phyloP scores from a whole-genome alignment of 2,888 invertebrate genomes.

The Rhagonycha fulva region DNA sequence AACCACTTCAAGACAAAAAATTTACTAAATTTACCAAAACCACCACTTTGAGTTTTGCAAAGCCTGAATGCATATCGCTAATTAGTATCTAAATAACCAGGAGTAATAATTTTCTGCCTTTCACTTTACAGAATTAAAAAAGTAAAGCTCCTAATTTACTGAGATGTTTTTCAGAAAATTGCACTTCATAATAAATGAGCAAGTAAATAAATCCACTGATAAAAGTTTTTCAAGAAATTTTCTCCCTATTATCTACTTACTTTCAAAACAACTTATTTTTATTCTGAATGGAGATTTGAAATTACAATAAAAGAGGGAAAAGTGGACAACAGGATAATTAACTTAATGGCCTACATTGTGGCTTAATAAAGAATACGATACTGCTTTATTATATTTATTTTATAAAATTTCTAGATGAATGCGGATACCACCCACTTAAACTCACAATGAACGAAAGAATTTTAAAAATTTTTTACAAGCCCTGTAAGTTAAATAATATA shows the following conservation, averaged over 20 bases:
- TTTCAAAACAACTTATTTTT: neutral
- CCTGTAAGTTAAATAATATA: neutral
- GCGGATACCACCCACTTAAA: neutral
- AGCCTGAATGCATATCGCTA: neutral
- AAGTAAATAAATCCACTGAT: neutral
- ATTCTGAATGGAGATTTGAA: neutral
- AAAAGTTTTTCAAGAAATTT: neutral
- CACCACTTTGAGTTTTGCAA: neutral
- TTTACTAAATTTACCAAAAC: neutral
- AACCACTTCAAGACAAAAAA: too few relatives aligned
- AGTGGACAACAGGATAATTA: neutral
- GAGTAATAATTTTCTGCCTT: neutral
- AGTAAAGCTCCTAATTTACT: neutral
- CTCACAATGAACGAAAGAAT: too few relatives aligned
- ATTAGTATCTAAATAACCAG: neutral
- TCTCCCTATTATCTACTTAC: neutral
- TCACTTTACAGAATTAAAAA: neutral
- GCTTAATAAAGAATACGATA: neutral
- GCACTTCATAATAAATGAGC: neutral
- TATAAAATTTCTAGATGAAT: neutral
- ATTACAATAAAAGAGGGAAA: neutral
- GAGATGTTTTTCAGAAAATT: neutral
- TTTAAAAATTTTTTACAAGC: neutral
- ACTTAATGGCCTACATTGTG: neutral
- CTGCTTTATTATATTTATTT: neutral